Base-by-base conservation (phyloP, 2,113 vertebrate genomes). In the Calypte anna region DNA sequence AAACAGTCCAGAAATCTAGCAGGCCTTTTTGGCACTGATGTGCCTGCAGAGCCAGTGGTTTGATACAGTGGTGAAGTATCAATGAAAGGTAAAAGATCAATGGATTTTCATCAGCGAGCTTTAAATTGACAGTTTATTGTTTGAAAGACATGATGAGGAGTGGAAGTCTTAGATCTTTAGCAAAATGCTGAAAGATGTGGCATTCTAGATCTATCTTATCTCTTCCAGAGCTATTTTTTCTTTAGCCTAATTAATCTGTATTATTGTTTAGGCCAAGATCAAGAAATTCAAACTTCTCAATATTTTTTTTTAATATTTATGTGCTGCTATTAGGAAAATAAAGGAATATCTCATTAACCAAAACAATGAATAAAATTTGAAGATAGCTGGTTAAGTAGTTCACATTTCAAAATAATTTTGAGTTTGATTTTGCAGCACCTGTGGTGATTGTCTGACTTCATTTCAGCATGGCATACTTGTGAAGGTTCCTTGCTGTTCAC, bases 331-430 rank as follows among this genome's bases (percentile, higher is more conserved):
- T 67, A 73, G 7, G 27, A 78, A 92, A 94, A 85, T 54, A 12
- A 72, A 93, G 87, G 9, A 69, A 80, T 78, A 70, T 5, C 6
- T 79, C 25, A 55, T 7, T 85, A 46, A 61, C 33, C 57, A 12
- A 83, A 86, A 72, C 14, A 33, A 28, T 44, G 17, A 33, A 40
- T 24, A 17, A 84, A 27, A 76, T 90, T 70, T 82, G 12, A 28
- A 82, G 23, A 33, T 46, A 93, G 22, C 7, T 80, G 51, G 88
- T 80, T 87, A 88, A 69, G 36, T 73, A 54, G 40, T 33, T 95
- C 33, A 77, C 14, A 67, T 82, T 67, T 80, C 43, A 67, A 87
- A 91, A 79, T 70, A 76, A 82, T 91, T 80, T 89, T 66, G 20
- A 87, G 48, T 67, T 77, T 90, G 55, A 80, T 91, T 91, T 91